Base-by-base conservation (phyloP, 2,797 vertebrate genomes). In the Ammospiza maritima region DNA sequence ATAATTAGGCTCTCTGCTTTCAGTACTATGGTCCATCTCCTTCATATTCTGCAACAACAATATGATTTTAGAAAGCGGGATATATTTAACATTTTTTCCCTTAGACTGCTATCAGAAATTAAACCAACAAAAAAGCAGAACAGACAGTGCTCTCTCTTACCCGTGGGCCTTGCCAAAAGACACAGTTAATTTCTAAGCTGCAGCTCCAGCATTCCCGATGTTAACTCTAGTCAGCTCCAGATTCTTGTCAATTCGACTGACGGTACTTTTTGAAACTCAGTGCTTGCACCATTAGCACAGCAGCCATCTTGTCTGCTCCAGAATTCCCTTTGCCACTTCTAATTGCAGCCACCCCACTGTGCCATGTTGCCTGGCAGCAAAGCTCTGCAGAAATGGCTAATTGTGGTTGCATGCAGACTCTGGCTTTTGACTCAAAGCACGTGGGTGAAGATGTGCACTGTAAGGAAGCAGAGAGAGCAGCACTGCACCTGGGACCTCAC, bases 31-130 rank as follows among this genome's bases (percentile, higher is more conserved):
- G 82, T 84, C 85, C 32, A 18, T 61, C 89, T 93, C 54, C 72
- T 92, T 72, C 62, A 42, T 70, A 61, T 11, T 69, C 70, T 82
- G 50, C 50, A 93, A 78, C 40, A 96, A 94, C 70, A 95, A 25
- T 42, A 82, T 34, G 51, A 73, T 56, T 94, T 94, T 84, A 67
- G 66, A 89, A 94, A 90, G 82, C 57, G 82, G 76, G 72, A 96
- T 92, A 92, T 93, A 90, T 42, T 92, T 93, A 64, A 90, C 76
- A 81, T 96, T 95, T 94, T 93, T 93, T 61, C 67, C 66, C 27
- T 58, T 66, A 84, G 91, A 95, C 88, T 78, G 57, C 85, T 90
- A 93, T 95, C 89, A 83, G 70, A 88, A 95, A 89, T 94, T 88
- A 91, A 95, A 91, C 60, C 5, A 2, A 60, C 84, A 86, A 60